These are phyloP conservation scores for Tragopan temminckii DNA, from an alignment of 2,797 vertebrate genomes.

Conservation along the genomic window DNA sequence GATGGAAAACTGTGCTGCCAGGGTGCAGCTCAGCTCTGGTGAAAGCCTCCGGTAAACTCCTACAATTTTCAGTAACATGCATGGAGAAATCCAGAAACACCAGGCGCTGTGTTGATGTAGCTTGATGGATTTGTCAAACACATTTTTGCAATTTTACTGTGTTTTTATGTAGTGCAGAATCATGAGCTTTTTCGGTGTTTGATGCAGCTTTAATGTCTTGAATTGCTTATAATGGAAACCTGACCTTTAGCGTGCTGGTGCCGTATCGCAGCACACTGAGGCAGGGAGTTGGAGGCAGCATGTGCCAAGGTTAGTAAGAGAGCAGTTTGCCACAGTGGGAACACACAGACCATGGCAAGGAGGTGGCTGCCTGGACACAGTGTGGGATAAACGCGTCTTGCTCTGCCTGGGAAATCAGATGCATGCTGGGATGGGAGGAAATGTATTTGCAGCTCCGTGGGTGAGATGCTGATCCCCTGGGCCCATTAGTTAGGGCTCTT, in stretches of 20 bases:
- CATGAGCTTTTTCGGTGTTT: not conserved
- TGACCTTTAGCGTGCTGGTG: not conserved
- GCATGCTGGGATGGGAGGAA: not conserved
- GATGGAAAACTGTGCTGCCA: conserved; percentile 4
- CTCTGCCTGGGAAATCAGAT: not conserved
- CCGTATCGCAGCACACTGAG: fast-evolving
- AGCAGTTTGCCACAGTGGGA: not conserved
- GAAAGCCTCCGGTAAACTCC: conserved; percentile 43
- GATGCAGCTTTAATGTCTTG: not conserved
- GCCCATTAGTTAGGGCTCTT: not conserved
- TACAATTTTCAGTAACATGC: not conserved
- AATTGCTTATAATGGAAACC: not conserved
- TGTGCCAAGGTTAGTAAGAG: not conserved
- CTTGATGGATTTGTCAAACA: conserved; percentile 45
- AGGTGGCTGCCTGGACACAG: not conserved
- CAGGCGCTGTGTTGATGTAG: not conserved
- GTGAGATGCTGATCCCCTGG: not conserved
- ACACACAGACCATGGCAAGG: not conserved
- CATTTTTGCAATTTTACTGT: not conserved
- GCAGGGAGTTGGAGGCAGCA: not conserved
- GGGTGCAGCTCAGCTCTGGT: conserved; percentile 11
- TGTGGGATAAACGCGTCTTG: not conserved
- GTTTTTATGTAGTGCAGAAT: not conserved
- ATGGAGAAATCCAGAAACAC: conserved; percentile 36
- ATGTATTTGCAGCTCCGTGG: not conserved